Evolutionary conservation across 2,113 vertebrate genomes (phyloP), one percentile per base, ranked within the genome.

Genomic region (Cricetomys ansorgei): DNA sequence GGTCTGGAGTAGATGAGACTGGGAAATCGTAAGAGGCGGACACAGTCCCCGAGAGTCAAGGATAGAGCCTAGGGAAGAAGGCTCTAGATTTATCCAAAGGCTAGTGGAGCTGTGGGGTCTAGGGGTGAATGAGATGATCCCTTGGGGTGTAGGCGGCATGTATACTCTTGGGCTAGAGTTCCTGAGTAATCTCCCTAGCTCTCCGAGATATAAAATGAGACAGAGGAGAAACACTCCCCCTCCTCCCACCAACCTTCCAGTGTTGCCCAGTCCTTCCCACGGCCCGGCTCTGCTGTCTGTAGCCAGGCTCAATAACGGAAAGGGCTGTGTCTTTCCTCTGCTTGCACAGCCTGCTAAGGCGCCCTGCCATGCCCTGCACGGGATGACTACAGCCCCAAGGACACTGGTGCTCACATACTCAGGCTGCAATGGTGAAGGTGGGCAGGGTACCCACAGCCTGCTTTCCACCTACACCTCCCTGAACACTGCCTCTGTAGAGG

Each of bases 201-300:
- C 57, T 84, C 50, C 34, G 31, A 87, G 40, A 77, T 16, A 43
- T n/a, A 29, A 84, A 40, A 53, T 67, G 40, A 34, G 75, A 50
- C 0, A 5, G 23, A 69, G 81, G 8, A 72, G 55, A 48, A 29
- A 15, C 40, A 19, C 29, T 43, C 5, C 27, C 19, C 29, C 5
- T 8, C n/a, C 43, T 2, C 43, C 57, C n/a, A 12, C 12, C 29
- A 23, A 83, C 48, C 43, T 86, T 87, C 76, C 81, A 57, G 91
- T 1, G 16, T 77, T 77, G 45, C 80, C 89, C 62, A 29, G 88
- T 80, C 77, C 84, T 93, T 93, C 92, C 92, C 70, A 90, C 62
- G 21, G 84, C 79, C 92, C 73, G 89, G 93, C 87, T 80, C 90
- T 75, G 59, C 80, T 80, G 70, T 94, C 85, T 31, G 31, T 25